These are phyloP conservation scores for Schizaphis graminum DNA, from an alignment of 2,888 invertebrate genomes.

Conservation along the genomic window DNA sequence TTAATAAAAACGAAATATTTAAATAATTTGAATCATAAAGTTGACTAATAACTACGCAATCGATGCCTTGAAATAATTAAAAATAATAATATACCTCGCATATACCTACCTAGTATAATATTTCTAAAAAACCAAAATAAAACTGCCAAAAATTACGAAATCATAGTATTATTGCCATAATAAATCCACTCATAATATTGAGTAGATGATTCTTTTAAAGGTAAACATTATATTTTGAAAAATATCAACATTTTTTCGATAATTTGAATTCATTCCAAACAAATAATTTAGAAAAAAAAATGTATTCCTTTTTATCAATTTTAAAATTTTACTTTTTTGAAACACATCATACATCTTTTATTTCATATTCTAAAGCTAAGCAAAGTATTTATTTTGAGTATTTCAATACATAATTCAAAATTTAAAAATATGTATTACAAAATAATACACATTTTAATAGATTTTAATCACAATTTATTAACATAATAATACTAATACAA, in stretches of 20 bases:
- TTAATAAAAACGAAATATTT: background rate
- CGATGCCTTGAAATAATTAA: background rate
- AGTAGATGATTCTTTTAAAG: background rate
- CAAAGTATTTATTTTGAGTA: background rate
- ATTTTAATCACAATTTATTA: background rate
- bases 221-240: background rate
- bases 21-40: background rate
- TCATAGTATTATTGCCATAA: background rate
- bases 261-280: background rate
- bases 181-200: background rate
- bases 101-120: background rate
- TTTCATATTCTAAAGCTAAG: background rate
- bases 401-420: background rate
- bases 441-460: background rate
- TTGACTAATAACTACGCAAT: background rate
- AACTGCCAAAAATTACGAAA: background rate
- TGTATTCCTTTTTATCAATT: background rate
- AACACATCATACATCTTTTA: background rate
- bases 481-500: too few species aligned
- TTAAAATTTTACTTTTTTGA: background rate
- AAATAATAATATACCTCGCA: background rate
- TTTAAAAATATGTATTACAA: background rate
- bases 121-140: background rate
- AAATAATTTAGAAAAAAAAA: background rate
- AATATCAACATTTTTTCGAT: background rate